phyloP scores from a whole-genome alignment of 1,140 invertebrate genomes.

The Acarapis woodi region DNA sequence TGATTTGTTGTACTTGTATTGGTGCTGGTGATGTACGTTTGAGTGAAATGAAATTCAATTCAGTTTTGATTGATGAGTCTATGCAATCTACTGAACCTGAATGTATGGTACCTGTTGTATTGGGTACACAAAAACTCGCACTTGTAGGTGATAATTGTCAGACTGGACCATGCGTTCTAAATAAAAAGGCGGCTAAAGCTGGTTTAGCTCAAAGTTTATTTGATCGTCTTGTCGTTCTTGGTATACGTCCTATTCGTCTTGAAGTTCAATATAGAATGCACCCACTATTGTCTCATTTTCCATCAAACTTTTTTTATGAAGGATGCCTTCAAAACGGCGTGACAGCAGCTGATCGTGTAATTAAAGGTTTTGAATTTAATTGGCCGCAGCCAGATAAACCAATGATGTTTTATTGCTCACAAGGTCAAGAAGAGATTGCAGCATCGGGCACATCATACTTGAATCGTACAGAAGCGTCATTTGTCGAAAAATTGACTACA shows the following conservation, averaged over 20 bases:
- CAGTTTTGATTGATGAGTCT: conserved; percentile 92
- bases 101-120: conserved; percentile 90
- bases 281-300: conserved; percentile 81
- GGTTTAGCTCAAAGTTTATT: conserved; percentile 91
- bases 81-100: conserved; percentile 87
- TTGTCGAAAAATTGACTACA: conserved; percentile 90
- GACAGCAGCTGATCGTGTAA: conserved; percentile 64
- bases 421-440: conserved; percentile 94
- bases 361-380: conserved; percentile 78
- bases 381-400: conserved; percentile 88
- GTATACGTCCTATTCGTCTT: conserved; percentile 70
- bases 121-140: conserved; percentile 79
- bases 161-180: conserved; percentile 93
- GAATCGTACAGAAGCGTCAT: conserved; percentile 89
- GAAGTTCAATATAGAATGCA: conserved; percentile 99
- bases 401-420: conserved; percentile 96
- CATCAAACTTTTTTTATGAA: conserved; percentile 98
- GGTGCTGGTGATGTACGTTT: conserved; percentile 84
- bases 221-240: conserved; percentile 80
- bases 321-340: conserved; percentile 95
- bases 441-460: conserved; percentile 92
- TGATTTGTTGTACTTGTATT: conserved; percentile 96
- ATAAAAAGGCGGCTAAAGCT: conserved; percentile 88
- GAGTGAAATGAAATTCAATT: conserved; percentile 69
- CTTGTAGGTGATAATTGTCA: conserved; percentile 97